Evolutionary conservation across 2,113 vertebrate genomes (phyloP).

Genomic region (Planiliza haematocheilus): DNA sequence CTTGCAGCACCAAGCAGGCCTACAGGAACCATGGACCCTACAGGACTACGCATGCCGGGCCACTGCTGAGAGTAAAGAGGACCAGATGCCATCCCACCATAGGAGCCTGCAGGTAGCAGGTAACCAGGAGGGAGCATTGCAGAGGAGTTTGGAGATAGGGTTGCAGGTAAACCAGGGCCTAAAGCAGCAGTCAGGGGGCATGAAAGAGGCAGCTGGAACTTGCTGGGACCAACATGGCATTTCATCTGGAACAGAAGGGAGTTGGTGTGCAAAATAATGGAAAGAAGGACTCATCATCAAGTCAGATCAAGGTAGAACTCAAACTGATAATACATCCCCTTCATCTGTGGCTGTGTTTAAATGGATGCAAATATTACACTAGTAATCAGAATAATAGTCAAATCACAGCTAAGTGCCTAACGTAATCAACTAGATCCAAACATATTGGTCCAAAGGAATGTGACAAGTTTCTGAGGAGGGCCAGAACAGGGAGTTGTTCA

Average conservation of each 20-base stretch:
- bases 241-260: constrained; percentile 76
- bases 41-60: constrained; percentile 75
- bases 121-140: constrained; percentile 76
- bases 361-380: too few relatives aligned
- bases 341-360: too few relatives aligned
- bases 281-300: not conserved
- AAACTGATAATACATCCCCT: not conserved
- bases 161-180: constrained; percentile 57
- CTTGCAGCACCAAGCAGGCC: constrained; percentile 71
- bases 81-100: constrained; percentile 77
- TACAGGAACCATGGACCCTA: constrained; percentile 61
- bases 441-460: too few relatives aligned
- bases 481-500: too few relatives aligned
- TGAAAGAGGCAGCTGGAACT: constrained; percentile 81
- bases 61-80: constrained; percentile 85
- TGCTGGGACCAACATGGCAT: constrained; percentile 59
- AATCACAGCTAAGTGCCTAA: too few relatives aligned
- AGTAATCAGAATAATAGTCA: too few relatives aligned
- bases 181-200: constrained; percentile 82
- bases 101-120: constrained; percentile 80
- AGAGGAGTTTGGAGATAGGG: constrained; percentile 63
- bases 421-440: too few relatives aligned
- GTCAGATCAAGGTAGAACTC: constrained; percentile 1
- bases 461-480: too few relatives aligned
- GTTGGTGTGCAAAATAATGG: constrained; percentile 30